These are phyloP conservation scores for Pseudochromis fuscus DNA, from an alignment of 2,797 vertebrate species.

Conservation along the genomic window DNA sequence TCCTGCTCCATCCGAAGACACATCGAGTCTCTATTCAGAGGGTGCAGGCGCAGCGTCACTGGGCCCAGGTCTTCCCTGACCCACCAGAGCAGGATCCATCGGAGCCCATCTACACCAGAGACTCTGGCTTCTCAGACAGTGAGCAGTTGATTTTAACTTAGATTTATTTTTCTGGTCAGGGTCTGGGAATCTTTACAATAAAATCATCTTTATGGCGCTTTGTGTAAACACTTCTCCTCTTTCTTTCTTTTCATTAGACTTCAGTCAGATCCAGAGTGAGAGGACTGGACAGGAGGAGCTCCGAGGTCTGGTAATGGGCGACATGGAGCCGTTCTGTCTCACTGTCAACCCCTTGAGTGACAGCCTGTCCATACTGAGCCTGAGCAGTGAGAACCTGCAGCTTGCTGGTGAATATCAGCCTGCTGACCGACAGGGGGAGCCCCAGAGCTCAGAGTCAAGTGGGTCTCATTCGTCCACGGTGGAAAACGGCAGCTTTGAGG, in stretches of 20 bases:
- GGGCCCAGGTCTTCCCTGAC: constrained; percentile 85
- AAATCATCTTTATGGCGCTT: not conserved
- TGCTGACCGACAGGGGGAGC: constrained; percentile 91
- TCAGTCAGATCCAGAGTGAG: constrained; percentile 81
- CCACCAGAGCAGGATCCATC: constrained; percentile 83
- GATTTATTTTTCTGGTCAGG: not conserved
- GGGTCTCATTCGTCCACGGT: constrained; percentile 92
- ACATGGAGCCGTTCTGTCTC: constrained; percentile 97
- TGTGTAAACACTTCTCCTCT: not conserved
- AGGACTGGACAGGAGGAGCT: constrained; percentile 83
- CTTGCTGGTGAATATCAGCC: constrained; percentile 91
- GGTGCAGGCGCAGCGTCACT: constrained; percentile 94
- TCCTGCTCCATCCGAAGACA: constrained; percentile 97
- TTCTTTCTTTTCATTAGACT: constrained; percentile 72
- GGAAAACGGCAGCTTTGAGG: constrained; percentile 94
- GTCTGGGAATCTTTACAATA: not conserved
- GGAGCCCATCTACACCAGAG: constrained; percentile 83
- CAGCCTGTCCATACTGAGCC: constrained; percentile 94
- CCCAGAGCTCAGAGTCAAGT: constrained; percentile 92
- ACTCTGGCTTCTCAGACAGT: constrained; percentile 89
- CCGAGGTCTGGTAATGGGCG: constrained; percentile 86
- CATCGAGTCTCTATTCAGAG: constrained; percentile 97
- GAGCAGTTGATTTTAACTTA: constrained; percentile 56
- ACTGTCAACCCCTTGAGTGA: constrained; percentile 98
- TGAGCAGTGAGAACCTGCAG: constrained; percentile 96